These are phyloP conservation scores for Ceratina calcarata DNA, from an alignment of 1,140 invertebrate species.

Conservation along the genomic window DNA sequence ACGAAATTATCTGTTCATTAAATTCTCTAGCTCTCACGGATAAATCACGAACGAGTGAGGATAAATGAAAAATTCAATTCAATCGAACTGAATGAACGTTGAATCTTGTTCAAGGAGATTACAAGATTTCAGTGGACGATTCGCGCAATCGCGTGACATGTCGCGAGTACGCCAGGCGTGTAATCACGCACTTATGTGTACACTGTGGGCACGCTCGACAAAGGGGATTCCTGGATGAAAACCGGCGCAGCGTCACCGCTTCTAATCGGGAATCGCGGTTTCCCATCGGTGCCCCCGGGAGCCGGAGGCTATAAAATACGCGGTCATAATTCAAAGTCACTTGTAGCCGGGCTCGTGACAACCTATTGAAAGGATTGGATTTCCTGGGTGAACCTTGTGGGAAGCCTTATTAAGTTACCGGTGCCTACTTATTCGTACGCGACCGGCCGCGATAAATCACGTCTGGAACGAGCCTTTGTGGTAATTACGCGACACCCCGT, in stretches of 20 bases:
- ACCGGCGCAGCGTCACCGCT: background rate
- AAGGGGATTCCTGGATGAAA: background rate
- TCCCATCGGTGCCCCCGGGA: background rate
- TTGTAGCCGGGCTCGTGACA: background rate
- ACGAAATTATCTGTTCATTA: too few relatives aligned
- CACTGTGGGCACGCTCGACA: background rate
- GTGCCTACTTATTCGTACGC: background rate
- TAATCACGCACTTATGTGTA: constrained; percentile 11
- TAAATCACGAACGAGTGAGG: too few relatives aligned
- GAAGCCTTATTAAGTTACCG: constrained; percentile 1
- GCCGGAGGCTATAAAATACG: constrained; percentile 1
- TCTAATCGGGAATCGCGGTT: background rate
- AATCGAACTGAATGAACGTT: too few relatives aligned
- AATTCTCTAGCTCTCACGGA: too few relatives aligned
- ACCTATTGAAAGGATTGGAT: constrained; percentile 11
- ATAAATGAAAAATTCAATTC: too few relatives aligned
- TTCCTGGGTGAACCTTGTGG: background rate
- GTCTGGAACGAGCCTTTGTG: background rate
- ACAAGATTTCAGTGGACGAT: constrained; percentile 44
- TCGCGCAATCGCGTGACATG: constrained; percentile 45
- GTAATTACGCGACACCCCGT: background rate
- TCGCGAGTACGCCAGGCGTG: background rate
- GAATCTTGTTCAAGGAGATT: constrained; percentile 10
- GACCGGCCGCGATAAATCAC: constrained; percentile 1
- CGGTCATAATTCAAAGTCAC: constrained; percentile 12